Percentiles rank a stretch among this genome's conserved stretches.
Evolutionary conservation across 2,113 vertebrate genomes (phyloP).

Genomic region (Castor canadensis): DNA sequence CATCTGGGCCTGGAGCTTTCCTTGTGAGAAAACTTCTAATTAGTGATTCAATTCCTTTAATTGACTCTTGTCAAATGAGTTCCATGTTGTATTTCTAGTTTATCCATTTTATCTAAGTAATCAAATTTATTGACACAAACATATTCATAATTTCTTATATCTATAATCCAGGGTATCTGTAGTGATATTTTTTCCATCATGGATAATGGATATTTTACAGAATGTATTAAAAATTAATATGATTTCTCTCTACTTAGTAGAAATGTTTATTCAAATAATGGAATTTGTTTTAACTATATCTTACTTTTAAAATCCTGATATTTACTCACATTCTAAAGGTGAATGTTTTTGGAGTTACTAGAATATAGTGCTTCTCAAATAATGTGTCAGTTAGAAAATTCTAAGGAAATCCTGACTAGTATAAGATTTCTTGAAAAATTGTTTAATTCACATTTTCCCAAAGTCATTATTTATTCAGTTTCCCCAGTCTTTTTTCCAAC

Average conservation of each 20-base stretch:
- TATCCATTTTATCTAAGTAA: not conserved
- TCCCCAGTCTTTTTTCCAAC: not conserved
- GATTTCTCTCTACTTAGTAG: not conserved
- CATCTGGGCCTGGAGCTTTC: constrained; percentile 16
- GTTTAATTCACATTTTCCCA: not conserved
- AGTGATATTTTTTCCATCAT: not conserved
- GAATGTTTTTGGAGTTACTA: not conserved
- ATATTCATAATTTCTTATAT: not conserved
- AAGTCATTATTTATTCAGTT: not conserved
- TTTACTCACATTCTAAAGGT: not conserved
- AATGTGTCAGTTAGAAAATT: not conserved
- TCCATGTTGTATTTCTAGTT: constrained; percentile 15
- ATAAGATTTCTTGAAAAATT: not conserved
- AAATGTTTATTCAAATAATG: not conserved
- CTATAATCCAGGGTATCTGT: not conserved
- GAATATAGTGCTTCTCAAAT: not conserved
- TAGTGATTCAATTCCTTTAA: constrained; percentile 23
- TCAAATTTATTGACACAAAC: not conserved
- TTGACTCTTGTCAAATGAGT: not conserved
- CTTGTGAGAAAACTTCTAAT: constrained; percentile 20
- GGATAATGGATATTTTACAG: constrained; percentile 9
- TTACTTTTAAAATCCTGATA: not conserved
- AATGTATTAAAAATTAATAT: not conserved
- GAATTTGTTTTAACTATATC: not conserved
- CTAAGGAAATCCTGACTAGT: not conserved